phyloP scores from a whole-genome alignment of 2,797 vertebrate genomes.

The Gadopsis bispinosus region DNA sequence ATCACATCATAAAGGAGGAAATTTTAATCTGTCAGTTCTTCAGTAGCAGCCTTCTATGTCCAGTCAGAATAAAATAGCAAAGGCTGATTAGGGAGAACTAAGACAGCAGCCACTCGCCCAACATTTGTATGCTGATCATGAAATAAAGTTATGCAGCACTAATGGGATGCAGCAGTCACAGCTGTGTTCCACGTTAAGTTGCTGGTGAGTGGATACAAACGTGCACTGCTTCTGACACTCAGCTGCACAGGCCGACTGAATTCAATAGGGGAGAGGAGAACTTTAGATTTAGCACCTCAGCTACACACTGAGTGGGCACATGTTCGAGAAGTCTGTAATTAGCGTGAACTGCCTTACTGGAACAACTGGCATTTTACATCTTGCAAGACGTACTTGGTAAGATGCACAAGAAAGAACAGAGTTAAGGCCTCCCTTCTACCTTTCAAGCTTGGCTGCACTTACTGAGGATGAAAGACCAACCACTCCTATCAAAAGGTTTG shows the following conservation, averaged over 20 bases:
- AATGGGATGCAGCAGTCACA: conserved; percentile 59
- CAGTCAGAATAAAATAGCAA: conserved; percentile 57
- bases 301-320: conserved; percentile 43
- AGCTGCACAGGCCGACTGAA: conserved; percentile 36
- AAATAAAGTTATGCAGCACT: conserved; percentile 55
- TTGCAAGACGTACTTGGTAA: conserved; percentile 28
- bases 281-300: conserved; percentile 42
- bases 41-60: conserved; percentile 50
- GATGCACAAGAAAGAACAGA: conserved; percentile 43
- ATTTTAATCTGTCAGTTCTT: conserved; percentile 62
- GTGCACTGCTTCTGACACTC: conserved; percentile 43
- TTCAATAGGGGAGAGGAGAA: conserved; percentile 31
- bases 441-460: conserved; percentile 45
- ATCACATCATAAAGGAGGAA: conserved; percentile 65
- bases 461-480: conserved; percentile 42
- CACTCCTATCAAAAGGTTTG: conserved; percentile 36
- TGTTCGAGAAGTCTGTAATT: conserved; percentile 54
- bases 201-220: conserved; percentile 61
- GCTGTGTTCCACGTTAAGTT: conserved; percentile 58
- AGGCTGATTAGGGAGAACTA: conserved; percentile 51
- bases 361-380: conserved; percentile 28
- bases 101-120: conserved; percentile 42
- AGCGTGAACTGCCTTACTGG: conserved; percentile 45
- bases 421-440: conserved; percentile 24
- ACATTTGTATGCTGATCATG: conserved; percentile 42